Conservation (phyloP, 2,888 invertebrate genomes). For the Parasteatoda lunata region DNA sequence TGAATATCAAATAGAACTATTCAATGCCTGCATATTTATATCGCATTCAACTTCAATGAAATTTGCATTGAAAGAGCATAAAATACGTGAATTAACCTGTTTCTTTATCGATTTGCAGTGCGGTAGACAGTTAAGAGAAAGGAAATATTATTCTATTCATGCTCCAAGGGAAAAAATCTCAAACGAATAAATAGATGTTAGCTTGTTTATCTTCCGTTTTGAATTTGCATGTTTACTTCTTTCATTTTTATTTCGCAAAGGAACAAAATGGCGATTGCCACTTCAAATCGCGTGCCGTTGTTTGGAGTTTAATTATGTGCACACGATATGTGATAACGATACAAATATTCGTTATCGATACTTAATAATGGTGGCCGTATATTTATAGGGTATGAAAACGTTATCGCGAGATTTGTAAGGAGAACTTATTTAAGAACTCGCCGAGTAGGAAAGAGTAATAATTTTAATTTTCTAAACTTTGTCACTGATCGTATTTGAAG, state of each 20-base stretch:
- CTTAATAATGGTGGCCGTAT: neutral
- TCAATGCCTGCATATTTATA: slow-evolving; percentile 24
- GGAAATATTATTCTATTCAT: neutral
- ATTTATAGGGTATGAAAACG: neutral
- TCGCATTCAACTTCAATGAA: neutral
- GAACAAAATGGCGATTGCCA: neutral
- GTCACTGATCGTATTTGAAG: too few relatives aligned
- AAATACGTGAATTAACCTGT: slow-evolving; percentile 22
- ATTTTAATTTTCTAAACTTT: too few relatives aligned
- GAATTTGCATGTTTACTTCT: neutral
- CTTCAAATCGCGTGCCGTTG: neutral
- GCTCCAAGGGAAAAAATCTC: neutral
- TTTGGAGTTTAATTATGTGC: slow-evolving; percentile 7
- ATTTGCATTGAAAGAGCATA: slow-evolving; percentile 5
- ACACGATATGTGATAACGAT: slow-evolving; percentile 23
- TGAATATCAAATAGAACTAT: neutral
- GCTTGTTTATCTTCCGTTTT: neutral
- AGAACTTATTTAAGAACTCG: too few relatives aligned
- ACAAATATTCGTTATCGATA: neutral
- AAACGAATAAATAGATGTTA: neutral
- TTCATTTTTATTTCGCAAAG: neutral
- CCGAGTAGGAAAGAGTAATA: too few relatives aligned
- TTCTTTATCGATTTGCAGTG: slow-evolving; percentile 10
- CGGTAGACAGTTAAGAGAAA: neutral
- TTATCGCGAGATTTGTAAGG: too few relatives aligned